Conservation (phyloP, 1,140 invertebrate genomes). For the Battus philenor region DNA sequence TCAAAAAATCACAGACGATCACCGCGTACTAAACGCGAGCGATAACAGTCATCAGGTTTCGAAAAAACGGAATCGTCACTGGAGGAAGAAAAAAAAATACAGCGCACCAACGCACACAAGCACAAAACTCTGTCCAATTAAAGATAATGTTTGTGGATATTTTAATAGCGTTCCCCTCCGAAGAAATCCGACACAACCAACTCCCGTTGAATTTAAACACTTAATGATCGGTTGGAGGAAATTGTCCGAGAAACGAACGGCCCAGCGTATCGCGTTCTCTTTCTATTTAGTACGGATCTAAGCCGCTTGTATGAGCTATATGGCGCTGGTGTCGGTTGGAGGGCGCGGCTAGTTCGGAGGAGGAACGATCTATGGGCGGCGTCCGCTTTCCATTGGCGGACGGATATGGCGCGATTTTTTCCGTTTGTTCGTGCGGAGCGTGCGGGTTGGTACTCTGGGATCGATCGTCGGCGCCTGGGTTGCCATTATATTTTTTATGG, state of each 20-base stretch:
- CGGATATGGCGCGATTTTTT: slow-evolving; percentile 56
- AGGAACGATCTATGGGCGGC: slow-evolving; percentile 37
- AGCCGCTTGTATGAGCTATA: slow-evolving; percentile 50
- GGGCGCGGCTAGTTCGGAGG: slow-evolving; percentile 38
- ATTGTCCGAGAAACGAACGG: slow-evolving; percentile 72
- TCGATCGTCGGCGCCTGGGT: slow-evolving; percentile 59
- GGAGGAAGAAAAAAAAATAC: slow-evolving; percentile 46
- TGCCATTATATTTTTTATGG: slow-evolving; percentile 74
- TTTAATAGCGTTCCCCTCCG: slow-evolving; percentile 74
- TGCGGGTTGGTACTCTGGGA: slow-evolving; percentile 54
- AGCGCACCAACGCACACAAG: slow-evolving; percentile 53
- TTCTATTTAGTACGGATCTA: slow-evolving; percentile 55
- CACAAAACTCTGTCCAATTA: slow-evolving; percentile 73
- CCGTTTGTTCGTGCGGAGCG: slow-evolving; percentile 46
- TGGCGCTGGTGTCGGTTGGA: slow-evolving; percentile 44
- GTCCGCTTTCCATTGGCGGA: slow-evolving; percentile 36
- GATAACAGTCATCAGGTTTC: slow-evolving; percentile 65
- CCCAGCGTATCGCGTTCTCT: slow-evolving; percentile 50
- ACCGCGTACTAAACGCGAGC: slow-evolving; percentile 49
- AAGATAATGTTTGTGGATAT: slow-evolving; percentile 74
- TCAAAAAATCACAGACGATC: slow-evolving; percentile 41
- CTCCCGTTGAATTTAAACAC: slow-evolving; percentile 74
- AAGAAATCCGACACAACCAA: slow-evolving; percentile 73
- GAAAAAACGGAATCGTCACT: slow-evolving; percentile 62
- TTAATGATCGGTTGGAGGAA: slow-evolving; percentile 74